Evolutionary conservation across 2,113 vertebrate species (phyloP).

Genomic region (Misgurnus anguillicaudatus): DNA sequence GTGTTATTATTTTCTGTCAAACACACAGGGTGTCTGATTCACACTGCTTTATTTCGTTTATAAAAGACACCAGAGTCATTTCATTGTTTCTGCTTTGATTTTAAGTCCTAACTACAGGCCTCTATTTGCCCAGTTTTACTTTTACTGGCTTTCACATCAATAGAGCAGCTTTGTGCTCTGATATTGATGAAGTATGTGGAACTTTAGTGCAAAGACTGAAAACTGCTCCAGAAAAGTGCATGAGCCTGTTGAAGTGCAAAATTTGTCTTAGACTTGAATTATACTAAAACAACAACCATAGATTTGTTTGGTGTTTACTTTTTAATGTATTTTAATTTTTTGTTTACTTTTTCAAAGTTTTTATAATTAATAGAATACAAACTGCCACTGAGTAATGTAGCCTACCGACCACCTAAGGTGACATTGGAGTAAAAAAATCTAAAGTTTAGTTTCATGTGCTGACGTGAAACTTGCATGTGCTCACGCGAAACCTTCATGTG

Average conservation of each 20-base stretch:
- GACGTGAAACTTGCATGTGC: too few species aligned
- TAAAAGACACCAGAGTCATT: slow-evolving; percentile 68
- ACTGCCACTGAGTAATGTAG: too few species aligned
- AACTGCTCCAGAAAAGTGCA: background rate
- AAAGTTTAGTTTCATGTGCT: too few species aligned
- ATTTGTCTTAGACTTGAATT: too few species aligned
- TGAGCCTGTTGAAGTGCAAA: background rate
- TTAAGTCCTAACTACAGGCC: slow-evolving; percentile 55
- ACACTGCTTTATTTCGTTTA: slow-evolving; percentile 61
- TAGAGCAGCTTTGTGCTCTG: slow-evolving; percentile 6
- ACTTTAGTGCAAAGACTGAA: background rate
- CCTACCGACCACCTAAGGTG: too few species aligned
- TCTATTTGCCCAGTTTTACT: slow-evolving; percentile 47
- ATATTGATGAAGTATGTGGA: slow-evolving; percentile 17
- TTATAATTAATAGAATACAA: too few species aligned
- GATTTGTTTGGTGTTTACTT: too few species aligned
- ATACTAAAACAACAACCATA: too few species aligned
- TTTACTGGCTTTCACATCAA: slow-evolving; percentile 51
- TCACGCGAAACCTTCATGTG: too few species aligned
- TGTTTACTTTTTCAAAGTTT: too few species aligned
- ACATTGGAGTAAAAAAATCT: too few species aligned
- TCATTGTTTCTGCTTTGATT: slow-evolving; percentile 59
- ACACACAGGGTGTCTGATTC: slow-evolving; percentile 55
- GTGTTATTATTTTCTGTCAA: slow-evolving; percentile 61
- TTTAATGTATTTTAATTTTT: too few species aligned